A percentile compares a stretch with the other conserved stretches of the same genome.
Evolutionary conservation across 1,140 invertebrate species (phyloP).

Genomic region (Globodera ellingtonae): DNA sequence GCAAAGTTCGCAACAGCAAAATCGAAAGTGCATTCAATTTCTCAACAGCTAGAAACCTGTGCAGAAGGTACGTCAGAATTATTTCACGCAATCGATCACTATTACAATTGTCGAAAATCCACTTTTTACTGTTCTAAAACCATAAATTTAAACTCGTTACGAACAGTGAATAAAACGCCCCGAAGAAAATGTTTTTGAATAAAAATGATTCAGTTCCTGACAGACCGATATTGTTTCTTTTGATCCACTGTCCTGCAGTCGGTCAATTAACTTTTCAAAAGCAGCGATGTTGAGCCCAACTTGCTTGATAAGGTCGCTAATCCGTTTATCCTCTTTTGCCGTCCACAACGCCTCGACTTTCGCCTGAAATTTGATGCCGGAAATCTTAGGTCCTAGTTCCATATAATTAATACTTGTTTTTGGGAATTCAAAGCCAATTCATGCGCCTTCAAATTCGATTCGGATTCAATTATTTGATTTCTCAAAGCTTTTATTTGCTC

Average conservation of each 20-base stretch:
- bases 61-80: slow-evolving; percentile 51
- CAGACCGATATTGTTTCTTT: slow-evolving; percentile 56
- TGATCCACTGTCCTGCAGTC: slow-evolving; percentile 46
- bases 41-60: slow-evolving; percentile 38
- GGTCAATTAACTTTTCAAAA: slow-evolving; percentile 49
- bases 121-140: slow-evolving; percentile 57
- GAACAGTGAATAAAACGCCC: slow-evolving; percentile 26
- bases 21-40: not conserved
- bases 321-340: slow-evolving; percentile 45
- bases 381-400: not conserved
- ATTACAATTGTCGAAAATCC: slow-evolving; percentile 60
- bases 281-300: slow-evolving; percentile 48
- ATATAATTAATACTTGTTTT: slow-evolving; percentile 42
- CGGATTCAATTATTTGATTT: slow-evolving; percentile 51
- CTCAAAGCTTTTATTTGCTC: slow-evolving; percentile 39
- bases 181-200: not conserved
- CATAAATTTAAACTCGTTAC: slow-evolving; percentile 16
- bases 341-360: slow-evolving; percentile 45
- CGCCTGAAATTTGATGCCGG: slow-evolving; percentile 27
- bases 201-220: slow-evolving; percentile 26
- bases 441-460: slow-evolving; percentile 53
- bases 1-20: slow-evolving; percentile 10
- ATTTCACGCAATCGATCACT: slow-evolving; percentile 57
- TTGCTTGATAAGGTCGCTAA: slow-evolving; percentile 45
- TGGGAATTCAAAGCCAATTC: slow-evolving; percentile 38